These are phyloP conservation scores for Pachycephala philippinensis DNA, from an alignment of 2,113 vertebrate genomes.

Conservation along the genomic window DNA sequence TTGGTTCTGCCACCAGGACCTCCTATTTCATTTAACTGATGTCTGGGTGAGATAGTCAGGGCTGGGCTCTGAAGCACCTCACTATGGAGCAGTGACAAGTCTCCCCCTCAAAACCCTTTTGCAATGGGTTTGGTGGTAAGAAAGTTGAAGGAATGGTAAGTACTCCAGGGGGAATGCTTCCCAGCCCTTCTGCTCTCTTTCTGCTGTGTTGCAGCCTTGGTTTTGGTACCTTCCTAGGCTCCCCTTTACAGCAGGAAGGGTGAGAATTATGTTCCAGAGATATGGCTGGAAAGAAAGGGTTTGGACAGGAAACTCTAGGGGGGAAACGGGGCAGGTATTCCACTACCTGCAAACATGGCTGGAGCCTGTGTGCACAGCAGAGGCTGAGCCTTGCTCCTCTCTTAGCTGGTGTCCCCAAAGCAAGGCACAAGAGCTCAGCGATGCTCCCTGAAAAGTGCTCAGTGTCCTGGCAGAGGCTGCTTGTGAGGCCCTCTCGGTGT, in stretches of 20 bases:
- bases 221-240: background rate
- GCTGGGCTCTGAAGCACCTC: background rate
- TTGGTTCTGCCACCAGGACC: background rate
- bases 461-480: background rate
- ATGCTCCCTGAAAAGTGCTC: background rate
- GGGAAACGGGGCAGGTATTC: background rate
- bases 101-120: background rate
- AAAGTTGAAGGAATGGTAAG: background rate
- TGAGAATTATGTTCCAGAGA: background rate
- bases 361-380: fast-evolving
- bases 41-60: background rate
- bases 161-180: background rate
- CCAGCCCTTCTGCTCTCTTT: background rate
- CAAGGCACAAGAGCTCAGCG: background rate
- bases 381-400: background rate
- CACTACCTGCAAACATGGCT: background rate
- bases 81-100: background rate
- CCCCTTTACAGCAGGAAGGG: background rate
- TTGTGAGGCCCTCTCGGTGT: fast-evolving
- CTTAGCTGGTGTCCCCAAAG: background rate
- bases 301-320: background rate
- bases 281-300: background rate
- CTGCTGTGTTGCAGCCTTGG: background rate
- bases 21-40: background rate
- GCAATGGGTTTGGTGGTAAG: background rate